Evolutionary conservation across 2,888 invertebrate genomes (phyloP), one percentile per base, ranked within the genome.

Genomic region (Cynaeus angustus): DNA sequence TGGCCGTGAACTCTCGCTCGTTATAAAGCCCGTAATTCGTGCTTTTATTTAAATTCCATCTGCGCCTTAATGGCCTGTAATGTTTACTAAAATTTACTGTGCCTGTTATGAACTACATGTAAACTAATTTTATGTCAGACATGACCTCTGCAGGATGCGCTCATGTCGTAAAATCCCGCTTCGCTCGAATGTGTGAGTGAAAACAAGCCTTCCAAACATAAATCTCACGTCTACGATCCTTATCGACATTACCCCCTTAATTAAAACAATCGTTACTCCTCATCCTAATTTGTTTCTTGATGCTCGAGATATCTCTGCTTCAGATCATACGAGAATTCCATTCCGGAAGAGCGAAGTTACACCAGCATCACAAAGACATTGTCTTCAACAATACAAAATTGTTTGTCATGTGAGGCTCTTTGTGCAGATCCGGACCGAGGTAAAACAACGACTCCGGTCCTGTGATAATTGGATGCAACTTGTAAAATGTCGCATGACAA

Each of bases 331-430:
- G 10, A 45, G 61, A 59, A 61, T 50, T 38, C 48, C 33, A 61
- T 61, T 59, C 61, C 50, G 64, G 64, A 12, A 33, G 14, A 50
- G 37, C n/a, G 37, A 61, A 1, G 21, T 21, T 21, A 21, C 21
- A 21, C 21, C 21, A 4, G 21, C 10, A 38, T 26, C 14, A 64
- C 64, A 64, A 64, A 64, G 64, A 64, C 64, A 64, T 64, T 62
- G 33, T 33, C 12, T 52, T 21, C 21, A 10, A 62, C 62, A 62
- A 62, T 62, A 16, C 61, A 21, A 46, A 26, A 66, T 65, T 46
- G 66, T 66, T 56, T 46, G 56, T 66, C 66, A 66, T 55, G 66
- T 43, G 21, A 64, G 10, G 26, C 41, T 9, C 55, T 66, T 66
- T 66, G 66, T 56, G 26, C 28, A 21, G 21, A 21, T 1, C 16